Conservation (phyloP, 1,140 invertebrate species). For the Sweltsa coloradensis region DNA sequence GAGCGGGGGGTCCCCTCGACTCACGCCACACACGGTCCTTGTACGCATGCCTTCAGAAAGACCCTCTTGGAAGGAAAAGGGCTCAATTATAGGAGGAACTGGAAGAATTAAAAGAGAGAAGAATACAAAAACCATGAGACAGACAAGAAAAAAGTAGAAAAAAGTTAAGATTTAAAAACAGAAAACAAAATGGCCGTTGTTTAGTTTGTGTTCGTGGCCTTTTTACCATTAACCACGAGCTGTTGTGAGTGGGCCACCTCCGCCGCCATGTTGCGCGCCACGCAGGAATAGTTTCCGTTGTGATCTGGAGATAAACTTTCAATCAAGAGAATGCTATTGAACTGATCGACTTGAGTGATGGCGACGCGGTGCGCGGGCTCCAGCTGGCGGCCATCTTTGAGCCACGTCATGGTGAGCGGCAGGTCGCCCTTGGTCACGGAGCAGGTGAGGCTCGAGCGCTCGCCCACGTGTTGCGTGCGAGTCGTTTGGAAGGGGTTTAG, state of each 20-base stretch:
- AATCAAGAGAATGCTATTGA: slow-evolving; percentile 66
- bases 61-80: slow-evolving; percentile 69
- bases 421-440: slow-evolving; percentile 65
- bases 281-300: slow-evolving; percentile 65
- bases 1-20: slow-evolving; percentile 62
- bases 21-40: slow-evolving; percentile 71
- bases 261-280: slow-evolving; percentile 56
- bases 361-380: slow-evolving; percentile 38
- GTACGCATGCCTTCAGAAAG: slow-evolving; percentile 74
- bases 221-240: slow-evolving; percentile 68
- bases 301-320: slow-evolving; percentile 62
- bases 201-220: too few species aligned
- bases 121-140: slow-evolving; percentile 17
- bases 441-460: slow-evolving; percentile 61
- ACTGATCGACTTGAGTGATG: slow-evolving; percentile 59
- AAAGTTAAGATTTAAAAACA: slow-evolving; percentile 15
- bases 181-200: slow-evolving; percentile 12
- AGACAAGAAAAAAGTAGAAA: slow-evolving; percentile 14
- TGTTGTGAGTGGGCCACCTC: slow-evolving; percentile 58
- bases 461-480: slow-evolving; percentile 58
- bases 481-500: slow-evolving; percentile 63
- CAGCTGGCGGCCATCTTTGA: slow-evolving; percentile 55
- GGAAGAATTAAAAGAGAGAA: slow-evolving; percentile 37
- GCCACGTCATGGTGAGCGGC: slow-evolving; percentile 63
- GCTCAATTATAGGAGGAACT: slow-evolving; percentile 75